Conservation (phyloP, 2,797 vertebrate genomes). For the Acanthurus tractus region DNA sequence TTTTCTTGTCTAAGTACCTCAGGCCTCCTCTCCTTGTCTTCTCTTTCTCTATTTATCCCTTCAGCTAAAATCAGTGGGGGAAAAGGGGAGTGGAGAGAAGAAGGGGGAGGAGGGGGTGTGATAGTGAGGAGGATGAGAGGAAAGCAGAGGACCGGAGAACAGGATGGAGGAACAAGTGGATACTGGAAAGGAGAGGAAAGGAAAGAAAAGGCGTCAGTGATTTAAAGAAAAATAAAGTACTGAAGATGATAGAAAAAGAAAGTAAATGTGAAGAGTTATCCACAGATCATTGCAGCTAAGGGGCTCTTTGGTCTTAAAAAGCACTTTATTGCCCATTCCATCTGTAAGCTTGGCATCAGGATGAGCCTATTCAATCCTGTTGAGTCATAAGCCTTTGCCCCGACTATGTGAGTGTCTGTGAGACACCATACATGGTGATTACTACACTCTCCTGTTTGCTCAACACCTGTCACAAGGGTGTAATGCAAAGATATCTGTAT, state of each 20-base stretch:
- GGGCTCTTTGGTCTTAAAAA: neutral
- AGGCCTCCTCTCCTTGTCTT: slow-evolving; percentile 9
- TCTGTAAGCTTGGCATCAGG: neutral
- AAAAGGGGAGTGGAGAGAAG: neutral
- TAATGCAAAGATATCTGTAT: neutral
- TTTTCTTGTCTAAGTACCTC: slow-evolving; percentile 23
- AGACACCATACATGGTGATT: neutral
- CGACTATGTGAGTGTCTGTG: neutral
- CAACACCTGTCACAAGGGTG: neutral
- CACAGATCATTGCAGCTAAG: neutral
- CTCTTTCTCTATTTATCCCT: slow-evolving; percentile 36
- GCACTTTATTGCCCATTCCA: neutral
- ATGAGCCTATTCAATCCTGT: slow-evolving; percentile 10
- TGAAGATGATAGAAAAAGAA: neutral
- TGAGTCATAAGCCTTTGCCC: slow-evolving; percentile 1
- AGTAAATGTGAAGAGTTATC: neutral
- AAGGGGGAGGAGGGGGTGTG: neutral
- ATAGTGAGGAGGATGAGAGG: neutral
- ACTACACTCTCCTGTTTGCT: neutral
- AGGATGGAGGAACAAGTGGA: neutral
- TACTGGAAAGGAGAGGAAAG: slow-evolving; percentile 22
- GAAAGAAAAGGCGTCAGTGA: neutral
- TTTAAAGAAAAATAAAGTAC: slow-evolving; percentile 6
- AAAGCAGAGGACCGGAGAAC: no score
- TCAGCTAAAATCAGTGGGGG: slow-evolving; percentile 28